These are phyloP conservation scores for Eupeodes luniger DNA, from an alignment of 2,888 invertebrate species.

Conservation along the genomic window DNA sequence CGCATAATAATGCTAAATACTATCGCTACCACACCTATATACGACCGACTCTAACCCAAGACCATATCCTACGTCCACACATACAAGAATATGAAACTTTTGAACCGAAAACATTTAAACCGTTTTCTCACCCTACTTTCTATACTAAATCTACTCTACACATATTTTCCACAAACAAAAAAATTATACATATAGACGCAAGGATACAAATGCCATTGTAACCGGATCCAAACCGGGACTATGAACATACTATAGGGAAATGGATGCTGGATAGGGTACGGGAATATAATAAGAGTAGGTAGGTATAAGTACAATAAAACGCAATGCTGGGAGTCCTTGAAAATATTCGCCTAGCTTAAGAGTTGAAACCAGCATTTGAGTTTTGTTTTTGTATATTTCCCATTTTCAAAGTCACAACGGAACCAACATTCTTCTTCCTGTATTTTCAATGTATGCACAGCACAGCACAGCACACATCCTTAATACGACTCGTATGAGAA, in stretches of 20 bases:
- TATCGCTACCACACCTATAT: background rate
- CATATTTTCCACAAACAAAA: background rate
- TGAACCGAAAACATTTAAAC: slow-evolving; percentile 65
- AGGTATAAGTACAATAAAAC: slow-evolving; percentile 45
- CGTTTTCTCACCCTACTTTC: slow-evolving; percentile 38
- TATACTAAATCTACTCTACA: no score
- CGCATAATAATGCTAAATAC: slow-evolving; percentile 28
- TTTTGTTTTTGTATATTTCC: background rate
- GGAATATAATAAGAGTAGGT: background rate
- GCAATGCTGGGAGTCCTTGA: slow-evolving; percentile 72
- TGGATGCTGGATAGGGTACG: background rate
- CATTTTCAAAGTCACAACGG: slow-evolving; percentile 46
- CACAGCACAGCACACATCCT: slow-evolving; percentile 1
- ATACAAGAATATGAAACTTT: slow-evolving; percentile 17
- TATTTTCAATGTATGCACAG: slow-evolving; percentile 1
- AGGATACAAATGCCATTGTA: slow-evolving; percentile 35
- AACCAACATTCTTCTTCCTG: slow-evolving; percentile 61
- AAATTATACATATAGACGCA: slow-evolving; percentile 18
- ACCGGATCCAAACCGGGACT: slow-evolving; percentile 44
- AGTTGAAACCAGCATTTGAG: slow-evolving; percentile 16
- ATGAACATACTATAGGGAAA: no score
- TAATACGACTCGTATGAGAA: slow-evolving; percentile 18
- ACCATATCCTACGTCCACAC: background rate
- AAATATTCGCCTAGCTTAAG: slow-evolving; percentile 42
- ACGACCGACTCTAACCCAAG: background rate